Evolutionary conservation across 2,113 vertebrate genomes (phyloP), one percentile per base, ranked within the genome.

Genomic region (Phodopus roborovskii): DNA sequence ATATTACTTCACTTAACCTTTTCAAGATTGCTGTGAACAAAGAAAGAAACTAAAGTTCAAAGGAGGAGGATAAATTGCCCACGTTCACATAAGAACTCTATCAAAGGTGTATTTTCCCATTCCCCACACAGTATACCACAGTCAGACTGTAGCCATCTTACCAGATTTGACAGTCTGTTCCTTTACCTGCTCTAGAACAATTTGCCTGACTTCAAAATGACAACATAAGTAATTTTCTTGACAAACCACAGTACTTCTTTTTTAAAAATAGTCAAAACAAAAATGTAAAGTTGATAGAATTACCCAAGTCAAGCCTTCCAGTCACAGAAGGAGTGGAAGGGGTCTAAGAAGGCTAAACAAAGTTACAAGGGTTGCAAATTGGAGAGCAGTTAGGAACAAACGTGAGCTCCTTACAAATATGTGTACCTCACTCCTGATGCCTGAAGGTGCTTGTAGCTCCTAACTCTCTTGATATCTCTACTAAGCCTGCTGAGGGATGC

Each of bases 1-100:
- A 33, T 24, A 77, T 84, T 94, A 60, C 60, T 94, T 79, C 64
- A 39, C n/a, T 89, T 88, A 93, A 86, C 77, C 82, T 97, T 91
- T 66, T 74, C 87, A 84, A 94, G 64, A 74, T 15, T 45, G 13
- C 75, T 83, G 39, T 83, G 90, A 50, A 83, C 10, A 79, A 82
- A 39, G 56, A n/a, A 79, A 84, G 26, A 92, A 71, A 53, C 53
- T 71, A 60, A 93, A 90, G 42, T 97, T 93, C 62, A 45, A 39
- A 87, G 90, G 73, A 36, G 33, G 16, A 81, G 74, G 74, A 83
- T 70, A 87, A 90, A 91, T 93, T 91, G 62, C 83, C 70, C n/a
- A 78, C 36, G 30, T 93, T 93, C 73, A 87, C n/a, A 42, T 24
- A 58, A 53, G 60, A 71, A 58, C 92, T 24, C 19, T 39, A 88